Conservation (phyloP, 2,888 invertebrate genomes). For the Synergus gifuensis region DNA sequence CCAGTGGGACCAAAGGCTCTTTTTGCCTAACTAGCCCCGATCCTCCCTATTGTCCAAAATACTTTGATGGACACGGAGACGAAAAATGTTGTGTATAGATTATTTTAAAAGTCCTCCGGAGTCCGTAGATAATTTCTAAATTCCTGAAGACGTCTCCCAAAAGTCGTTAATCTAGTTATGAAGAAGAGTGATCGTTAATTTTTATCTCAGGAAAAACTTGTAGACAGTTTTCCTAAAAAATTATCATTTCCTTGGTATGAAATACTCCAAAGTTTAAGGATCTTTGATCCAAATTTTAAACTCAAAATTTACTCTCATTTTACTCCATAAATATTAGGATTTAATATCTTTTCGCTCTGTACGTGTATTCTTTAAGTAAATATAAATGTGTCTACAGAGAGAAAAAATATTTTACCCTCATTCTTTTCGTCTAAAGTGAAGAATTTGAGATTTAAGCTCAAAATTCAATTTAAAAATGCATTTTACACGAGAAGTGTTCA, state of each 20-base stretch:
- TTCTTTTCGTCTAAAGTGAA: no score
- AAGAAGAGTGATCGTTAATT: background rate
- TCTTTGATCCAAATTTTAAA: no score
- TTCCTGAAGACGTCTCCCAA: background rate
- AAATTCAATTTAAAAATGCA: no score
- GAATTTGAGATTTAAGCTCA: no score
- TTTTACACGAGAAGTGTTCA: no score
- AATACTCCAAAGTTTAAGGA: background rate
- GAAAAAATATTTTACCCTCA: no score
- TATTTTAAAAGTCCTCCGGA: background rate
- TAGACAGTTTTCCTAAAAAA: background rate
- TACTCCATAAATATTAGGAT: no score
- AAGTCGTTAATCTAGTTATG: background rate
- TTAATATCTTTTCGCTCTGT: no score
- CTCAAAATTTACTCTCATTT: no score
- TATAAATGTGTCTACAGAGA: no score
- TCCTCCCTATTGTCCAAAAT: conserved; percentile 86
- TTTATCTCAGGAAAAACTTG: background rate
- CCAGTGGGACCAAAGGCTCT: conserved; percentile 84
- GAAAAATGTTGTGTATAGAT: conserved; percentile 82
- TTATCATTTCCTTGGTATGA: background rate
- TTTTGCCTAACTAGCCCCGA: conserved; percentile 83
- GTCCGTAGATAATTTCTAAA: background rate
- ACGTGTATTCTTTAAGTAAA: no score
- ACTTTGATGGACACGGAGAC: conserved; percentile 80